Conservation (phyloP, 2,888 invertebrate genomes). For the Apoda limacodes region DNA sequence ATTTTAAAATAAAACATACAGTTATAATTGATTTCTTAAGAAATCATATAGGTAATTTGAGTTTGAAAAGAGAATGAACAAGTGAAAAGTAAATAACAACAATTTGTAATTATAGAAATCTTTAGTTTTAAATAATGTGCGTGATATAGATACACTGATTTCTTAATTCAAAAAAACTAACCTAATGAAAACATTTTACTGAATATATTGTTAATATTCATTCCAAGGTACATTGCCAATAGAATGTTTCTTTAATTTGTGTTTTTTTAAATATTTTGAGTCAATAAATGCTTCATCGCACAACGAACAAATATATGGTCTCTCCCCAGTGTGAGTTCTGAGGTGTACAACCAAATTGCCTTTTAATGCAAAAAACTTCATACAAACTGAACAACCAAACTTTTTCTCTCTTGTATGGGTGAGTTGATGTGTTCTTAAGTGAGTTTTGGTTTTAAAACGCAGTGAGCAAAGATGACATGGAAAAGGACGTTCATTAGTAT, state of each 20-base stretch:
- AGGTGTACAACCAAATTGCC: conserved; percentile 63
- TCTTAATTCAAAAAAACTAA: neutral
- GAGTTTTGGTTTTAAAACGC: conserved; percentile 61
- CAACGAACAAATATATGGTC: conserved; percentile 55
- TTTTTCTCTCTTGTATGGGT: conserved; percentile 64
- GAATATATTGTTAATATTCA: conserved; percentile 34
- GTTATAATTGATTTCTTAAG: no score
- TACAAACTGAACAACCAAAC: conserved; percentile 63
- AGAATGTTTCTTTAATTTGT: conserved; percentile 57
- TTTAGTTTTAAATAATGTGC: no score
- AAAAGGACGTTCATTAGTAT: conserved; percentile 60
- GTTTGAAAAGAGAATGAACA: no score
- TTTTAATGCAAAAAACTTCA: conserved; percentile 65
- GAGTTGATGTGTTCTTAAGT: conserved; percentile 58
- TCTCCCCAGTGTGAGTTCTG: conserved; percentile 61
- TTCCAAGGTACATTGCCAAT: conserved; percentile 56
- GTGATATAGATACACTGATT: no score
- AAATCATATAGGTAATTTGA: no score
- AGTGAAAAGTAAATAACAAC: no score
- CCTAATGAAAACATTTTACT: no score
- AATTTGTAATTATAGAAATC: no score
- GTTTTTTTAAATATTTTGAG: conserved; percentile 64
- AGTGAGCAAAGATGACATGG: conserved; percentile 55
- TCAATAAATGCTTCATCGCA: conserved; percentile 64
- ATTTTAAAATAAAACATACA: no score